Percentiles rank a stretch among this genome's conserved stretches.
Conservation (phyloP, 2,888 invertebrate genomes). For the Eilema griseolum region DNA sequence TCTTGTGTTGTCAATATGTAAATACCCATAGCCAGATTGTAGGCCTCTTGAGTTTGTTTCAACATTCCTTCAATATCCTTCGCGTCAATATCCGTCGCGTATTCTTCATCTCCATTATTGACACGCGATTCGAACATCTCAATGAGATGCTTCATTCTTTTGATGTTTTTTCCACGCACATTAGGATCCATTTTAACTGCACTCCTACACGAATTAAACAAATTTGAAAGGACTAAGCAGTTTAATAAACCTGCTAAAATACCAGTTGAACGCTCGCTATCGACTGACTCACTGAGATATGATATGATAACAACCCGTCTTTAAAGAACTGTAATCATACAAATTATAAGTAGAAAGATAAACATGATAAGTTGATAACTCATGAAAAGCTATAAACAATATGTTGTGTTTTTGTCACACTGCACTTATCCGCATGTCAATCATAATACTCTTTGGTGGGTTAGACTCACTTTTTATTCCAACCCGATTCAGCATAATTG, state of each 20-base stretch:
- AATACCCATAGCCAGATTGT: conserved; percentile 58
- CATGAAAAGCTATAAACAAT: conserved; percentile 8
- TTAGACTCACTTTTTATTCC: background rate
- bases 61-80: conserved; percentile 21
- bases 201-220: conserved; percentile 26
- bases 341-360: conserved; percentile 55
- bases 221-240: conserved; percentile 24
- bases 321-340: conserved; percentile 55
- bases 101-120: conserved; percentile 56
- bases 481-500: background rate
- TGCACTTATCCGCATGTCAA: background rate
- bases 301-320: conserved; percentile 64
- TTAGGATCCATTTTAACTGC: conserved; percentile 59
- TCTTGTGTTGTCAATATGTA: background rate
- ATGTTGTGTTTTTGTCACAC: background rate
- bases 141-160: conserved; percentile 73
- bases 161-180: conserved; percentile 33
- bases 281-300: conserved; percentile 68
- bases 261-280: conserved; percentile 61
- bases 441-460: background rate
- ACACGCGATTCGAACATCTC: conserved; percentile 75
- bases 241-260: conserved; percentile 31
- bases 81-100: conserved; percentile 56
- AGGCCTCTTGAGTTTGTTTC: conserved; percentile 53
- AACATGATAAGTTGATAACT: conserved; percentile 37